Evolutionary conservation across 1,140 invertebrate genomes (phyloP).

Genomic region (Linepithema humile): DNA sequence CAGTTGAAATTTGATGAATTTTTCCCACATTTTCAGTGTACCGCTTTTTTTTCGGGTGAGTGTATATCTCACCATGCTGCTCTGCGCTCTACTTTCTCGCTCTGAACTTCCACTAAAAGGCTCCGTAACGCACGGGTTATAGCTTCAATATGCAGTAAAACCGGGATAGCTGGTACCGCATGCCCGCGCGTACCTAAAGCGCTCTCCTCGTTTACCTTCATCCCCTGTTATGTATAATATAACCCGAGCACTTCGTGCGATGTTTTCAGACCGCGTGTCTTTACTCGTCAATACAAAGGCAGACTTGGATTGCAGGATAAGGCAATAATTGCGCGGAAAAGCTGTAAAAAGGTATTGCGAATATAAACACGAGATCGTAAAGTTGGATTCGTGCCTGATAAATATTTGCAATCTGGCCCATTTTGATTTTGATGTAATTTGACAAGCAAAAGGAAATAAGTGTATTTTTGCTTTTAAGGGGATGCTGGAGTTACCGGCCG

Average conservation of each 20-base stretch:
- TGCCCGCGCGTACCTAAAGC: conserved; percentile 38
- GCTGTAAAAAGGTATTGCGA: neutral
- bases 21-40: no score
- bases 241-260: neutral
- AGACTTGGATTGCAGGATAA: neutral
- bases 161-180: conserved; percentile 68
- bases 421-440: neutral
- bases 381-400: neutral
- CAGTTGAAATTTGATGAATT: no score
- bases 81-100: neutral
- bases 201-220: no score
- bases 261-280: neutral
- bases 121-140: conserved; percentile 68
- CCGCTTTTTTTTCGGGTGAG: no score
- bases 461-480: no score
- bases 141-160: conserved; percentile 81
- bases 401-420: neutral
- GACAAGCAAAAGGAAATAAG: no score
- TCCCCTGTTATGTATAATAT: neutral
- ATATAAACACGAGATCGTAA: neutral
- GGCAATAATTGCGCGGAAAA: neutral
- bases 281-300: neutral
- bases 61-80: conserved; percentile 24
- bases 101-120: conserved; percentile 32
- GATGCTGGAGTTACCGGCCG: no score